These are phyloP conservation scores for Dendrophyllia cribrosa DNA, from an alignment of 64 coral and sea anemone genomes.

Conservation along the genomic window DNA sequence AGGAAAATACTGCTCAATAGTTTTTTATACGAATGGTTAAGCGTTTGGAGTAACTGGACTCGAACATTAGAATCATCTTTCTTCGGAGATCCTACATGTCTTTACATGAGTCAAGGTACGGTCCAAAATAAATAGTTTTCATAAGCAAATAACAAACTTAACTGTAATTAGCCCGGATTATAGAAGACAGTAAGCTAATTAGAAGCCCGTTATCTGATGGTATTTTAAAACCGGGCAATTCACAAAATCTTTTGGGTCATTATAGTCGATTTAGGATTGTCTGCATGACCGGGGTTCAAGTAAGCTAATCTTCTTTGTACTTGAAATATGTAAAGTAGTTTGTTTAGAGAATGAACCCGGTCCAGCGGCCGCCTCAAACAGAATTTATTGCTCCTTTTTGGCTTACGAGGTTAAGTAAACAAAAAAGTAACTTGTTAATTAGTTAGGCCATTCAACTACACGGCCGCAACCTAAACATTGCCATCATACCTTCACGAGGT, in stretches of 20 bases:
- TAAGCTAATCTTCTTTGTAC: neutral
- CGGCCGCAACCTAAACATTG: slow-evolving; percentile 27
- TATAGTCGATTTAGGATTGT: neutral
- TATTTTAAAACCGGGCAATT: slow-evolving; percentile 1
- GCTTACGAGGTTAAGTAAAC: slow-evolving; percentile 12
- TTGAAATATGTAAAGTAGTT: slow-evolving; percentile 48
- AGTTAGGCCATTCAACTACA: neutral
- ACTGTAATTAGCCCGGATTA: slow-evolving; percentile 42
- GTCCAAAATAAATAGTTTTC: neutral
- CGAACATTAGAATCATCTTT: too few relatives aligned
- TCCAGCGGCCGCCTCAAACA: neutral
- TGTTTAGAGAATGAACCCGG: slow-evolving; percentile 1
- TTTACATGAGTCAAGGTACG: too few relatives aligned
- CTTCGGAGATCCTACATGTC: too few relatives aligned
- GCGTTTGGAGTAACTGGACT: too few relatives aligned
- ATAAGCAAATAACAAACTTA: slow-evolving; percentile 8
- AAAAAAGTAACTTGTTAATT: slow-evolving; percentile 12
- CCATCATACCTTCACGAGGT: neutral
- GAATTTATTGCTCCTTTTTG: neutral
- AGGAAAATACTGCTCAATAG: too few relatives aligned
- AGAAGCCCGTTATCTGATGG: slow-evolving; percentile 35
- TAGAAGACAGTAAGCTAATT: slow-evolving; percentile 44
- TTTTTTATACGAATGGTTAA: too few relatives aligned
- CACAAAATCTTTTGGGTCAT: neutral
- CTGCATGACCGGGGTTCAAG: slow-evolving; percentile 20